Evolutionary conservation across 2,888 invertebrate species (phyloP).

Genomic region (Hyppa rectilinea): DNA sequence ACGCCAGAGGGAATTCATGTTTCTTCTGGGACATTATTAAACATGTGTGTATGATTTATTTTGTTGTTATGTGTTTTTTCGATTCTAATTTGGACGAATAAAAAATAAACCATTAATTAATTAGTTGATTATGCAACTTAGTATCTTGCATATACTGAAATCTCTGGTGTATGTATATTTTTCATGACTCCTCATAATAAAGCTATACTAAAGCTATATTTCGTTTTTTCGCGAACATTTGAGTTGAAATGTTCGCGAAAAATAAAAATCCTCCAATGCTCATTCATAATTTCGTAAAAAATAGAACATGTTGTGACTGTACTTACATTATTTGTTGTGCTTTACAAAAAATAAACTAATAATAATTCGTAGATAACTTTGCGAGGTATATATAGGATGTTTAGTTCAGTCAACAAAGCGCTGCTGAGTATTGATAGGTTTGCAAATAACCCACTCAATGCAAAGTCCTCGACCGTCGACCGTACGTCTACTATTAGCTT

Average conservation of each 20-base stretch:
- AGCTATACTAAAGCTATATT: too few relatives aligned
- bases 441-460: constrained; percentile 63
- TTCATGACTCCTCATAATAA: neutral
- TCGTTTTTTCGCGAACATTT: too few relatives aligned
- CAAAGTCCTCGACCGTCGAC: constrained; percentile 49
- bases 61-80: constrained; percentile 14
- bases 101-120: too few relatives aligned
- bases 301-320: neutral
- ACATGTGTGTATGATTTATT: constrained; percentile 58
- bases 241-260: neutral
- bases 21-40: constrained; percentile 52
- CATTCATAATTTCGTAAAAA: neutral
- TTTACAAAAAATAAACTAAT: neutral
- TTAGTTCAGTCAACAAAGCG: constrained; percentile 48
- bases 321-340: neutral
- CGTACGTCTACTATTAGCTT: constrained; percentile 38
- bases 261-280: neutral
- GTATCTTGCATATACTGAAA: too few relatives aligned
- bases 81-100: constrained; percentile 6
- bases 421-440: constrained; percentile 65
- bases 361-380: constrained; percentile 11
- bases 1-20: constrained; percentile 49
- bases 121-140: too few relatives aligned
- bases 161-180: neutral
- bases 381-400: constrained; percentile 17